phyloP scores from a whole-genome alignment of 1,140 invertebrate species.

The Phortica variegata region DNA sequence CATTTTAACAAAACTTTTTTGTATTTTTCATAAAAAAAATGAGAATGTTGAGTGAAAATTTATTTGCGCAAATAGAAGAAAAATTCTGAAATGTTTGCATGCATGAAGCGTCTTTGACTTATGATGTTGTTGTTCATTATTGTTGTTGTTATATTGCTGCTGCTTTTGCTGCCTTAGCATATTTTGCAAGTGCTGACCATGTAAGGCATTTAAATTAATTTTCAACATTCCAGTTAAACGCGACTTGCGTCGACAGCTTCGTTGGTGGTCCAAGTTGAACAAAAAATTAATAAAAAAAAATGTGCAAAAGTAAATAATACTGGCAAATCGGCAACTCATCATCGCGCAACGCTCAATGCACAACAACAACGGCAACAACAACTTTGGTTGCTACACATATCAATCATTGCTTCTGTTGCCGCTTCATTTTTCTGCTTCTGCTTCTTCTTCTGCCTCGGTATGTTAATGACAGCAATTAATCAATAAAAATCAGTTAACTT shows the following conservation, averaged over 20 bases:
- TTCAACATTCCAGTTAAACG: slow-evolving; percentile 37
- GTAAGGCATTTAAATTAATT: slow-evolving; percentile 32
- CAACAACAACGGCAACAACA: background rate
- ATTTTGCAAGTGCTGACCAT: slow-evolving; percentile 28
- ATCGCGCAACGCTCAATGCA: background rate
- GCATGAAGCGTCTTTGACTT: too few relatives aligned
- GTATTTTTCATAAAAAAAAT: too few relatives aligned
- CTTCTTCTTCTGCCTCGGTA: slow-evolving; percentile 13
- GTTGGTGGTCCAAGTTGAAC: slow-evolving; percentile 41
- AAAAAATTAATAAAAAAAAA: too few relatives aligned
- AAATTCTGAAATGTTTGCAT: too few relatives aligned
- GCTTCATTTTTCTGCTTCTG: background rate
- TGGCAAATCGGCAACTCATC: too few relatives aligned
- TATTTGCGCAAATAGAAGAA: too few relatives aligned
- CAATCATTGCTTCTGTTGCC: slow-evolving; percentile 45
- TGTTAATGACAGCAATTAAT: slow-evolving; percentile 53
- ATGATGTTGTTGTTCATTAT: too few relatives aligned
- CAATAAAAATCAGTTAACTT: slow-evolving; percentile 51
- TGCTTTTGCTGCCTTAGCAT: too few relatives aligned
- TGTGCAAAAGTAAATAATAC: too few relatives aligned
- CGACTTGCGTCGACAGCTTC: slow-evolving; percentile 7
- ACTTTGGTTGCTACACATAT: slow-evolving; percentile 28
- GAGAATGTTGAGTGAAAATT: too few relatives aligned
- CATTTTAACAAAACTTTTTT: too few relatives aligned
- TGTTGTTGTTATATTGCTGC: too few relatives aligned